phyloP scores from a whole-genome alignment of 35 echinoderm and acorn worm species.

The Holothuria glaberrima region DNA sequence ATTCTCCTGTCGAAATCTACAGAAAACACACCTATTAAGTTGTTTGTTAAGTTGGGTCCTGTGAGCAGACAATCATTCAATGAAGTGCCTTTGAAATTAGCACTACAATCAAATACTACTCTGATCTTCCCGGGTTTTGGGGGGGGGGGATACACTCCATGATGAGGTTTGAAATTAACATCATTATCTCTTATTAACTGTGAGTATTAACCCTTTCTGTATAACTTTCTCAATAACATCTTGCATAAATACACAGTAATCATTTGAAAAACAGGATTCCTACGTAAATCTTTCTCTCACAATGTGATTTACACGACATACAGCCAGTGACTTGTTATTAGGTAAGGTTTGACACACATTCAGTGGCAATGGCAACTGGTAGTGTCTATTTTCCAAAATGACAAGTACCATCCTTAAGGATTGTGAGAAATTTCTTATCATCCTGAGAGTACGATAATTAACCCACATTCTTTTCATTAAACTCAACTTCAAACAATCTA shows the following conservation, averaged over 20 bases:
- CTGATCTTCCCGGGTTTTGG: constrained; percentile 72
- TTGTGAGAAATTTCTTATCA: constrained; percentile 8
- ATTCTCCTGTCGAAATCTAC: constrained; percentile 63
- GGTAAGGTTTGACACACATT: neutral
- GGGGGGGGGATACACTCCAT: constrained; percentile 76
- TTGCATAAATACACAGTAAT: constrained; percentile 66
- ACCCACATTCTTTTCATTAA: constrained; percentile 8
- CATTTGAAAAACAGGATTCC: neutral
- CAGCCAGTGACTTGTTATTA: constrained; percentile 49
- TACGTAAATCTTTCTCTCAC: neutral
- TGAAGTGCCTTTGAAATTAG: constrained; percentile 49
- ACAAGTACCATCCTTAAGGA: neutral
- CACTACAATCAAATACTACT: constrained; percentile 72
- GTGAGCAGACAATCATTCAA: constrained; percentile 65
- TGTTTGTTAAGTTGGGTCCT: constrained; percentile 79
- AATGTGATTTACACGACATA: constrained; percentile 39
- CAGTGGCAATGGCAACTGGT: constrained; percentile 43
- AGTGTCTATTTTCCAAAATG: neutral
- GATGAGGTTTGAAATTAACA: constrained; percentile 78
- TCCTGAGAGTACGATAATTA: constrained; percentile 14
- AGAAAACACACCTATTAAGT: constrained; percentile 68
- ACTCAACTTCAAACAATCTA: constrained; percentile 55
- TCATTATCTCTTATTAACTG: neutral
- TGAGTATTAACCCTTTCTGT: constrained; percentile 55
- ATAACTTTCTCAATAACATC: constrained; percentile 55